A percentile compares a stretch with the other conserved stretches of the same genome.
phyloP scores from a whole-genome alignment of 1,140 invertebrate species.

The Doryteuthis pealeii region DNA sequence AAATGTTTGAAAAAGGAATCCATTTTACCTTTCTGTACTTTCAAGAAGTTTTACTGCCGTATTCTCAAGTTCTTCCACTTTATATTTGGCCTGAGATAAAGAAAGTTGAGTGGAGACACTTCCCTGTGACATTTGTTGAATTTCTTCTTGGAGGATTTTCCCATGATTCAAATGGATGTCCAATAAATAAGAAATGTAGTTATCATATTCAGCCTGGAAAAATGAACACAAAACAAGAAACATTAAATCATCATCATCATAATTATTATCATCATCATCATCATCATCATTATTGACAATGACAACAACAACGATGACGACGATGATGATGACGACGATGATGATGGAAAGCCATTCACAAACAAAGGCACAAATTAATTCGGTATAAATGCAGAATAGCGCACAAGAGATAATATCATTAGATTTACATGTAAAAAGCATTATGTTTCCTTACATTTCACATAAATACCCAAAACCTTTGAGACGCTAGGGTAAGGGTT shows the following conservation, averaged over 20 bases:
- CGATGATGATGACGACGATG: neutral
- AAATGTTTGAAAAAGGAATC: neutral
- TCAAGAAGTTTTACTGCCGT: too few species aligned
- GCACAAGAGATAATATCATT: too few species aligned
- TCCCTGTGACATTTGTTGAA: constrained; percentile 46
- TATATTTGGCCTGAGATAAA: constrained; percentile 38
- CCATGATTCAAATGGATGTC: constrained; percentile 51
- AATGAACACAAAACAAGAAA: neutral
- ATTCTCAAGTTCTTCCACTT: constrained; percentile 25
- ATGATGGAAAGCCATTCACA: neutral
- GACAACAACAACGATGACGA: constrained; percentile 6
- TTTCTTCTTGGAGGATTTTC: constrained; percentile 47
- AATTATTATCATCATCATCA: too few species aligned
- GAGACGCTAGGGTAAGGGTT: too few species aligned
- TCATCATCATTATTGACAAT: too few species aligned
- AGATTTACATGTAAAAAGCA: too few species aligned
- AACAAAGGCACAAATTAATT: too few species aligned
- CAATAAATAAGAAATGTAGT: constrained; percentile 50
- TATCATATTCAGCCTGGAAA: constrained; percentile 53
- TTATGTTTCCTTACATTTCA: too few species aligned
- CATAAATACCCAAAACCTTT: too few species aligned
- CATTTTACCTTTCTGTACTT: too few species aligned
- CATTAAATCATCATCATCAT: too few species aligned
- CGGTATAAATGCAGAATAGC: too few species aligned
- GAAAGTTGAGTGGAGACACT: constrained; percentile 44